phyloP scores from a whole-genome alignment of 2,797 vertebrate species.

The Pantherophis alleghaniensis region DNA sequence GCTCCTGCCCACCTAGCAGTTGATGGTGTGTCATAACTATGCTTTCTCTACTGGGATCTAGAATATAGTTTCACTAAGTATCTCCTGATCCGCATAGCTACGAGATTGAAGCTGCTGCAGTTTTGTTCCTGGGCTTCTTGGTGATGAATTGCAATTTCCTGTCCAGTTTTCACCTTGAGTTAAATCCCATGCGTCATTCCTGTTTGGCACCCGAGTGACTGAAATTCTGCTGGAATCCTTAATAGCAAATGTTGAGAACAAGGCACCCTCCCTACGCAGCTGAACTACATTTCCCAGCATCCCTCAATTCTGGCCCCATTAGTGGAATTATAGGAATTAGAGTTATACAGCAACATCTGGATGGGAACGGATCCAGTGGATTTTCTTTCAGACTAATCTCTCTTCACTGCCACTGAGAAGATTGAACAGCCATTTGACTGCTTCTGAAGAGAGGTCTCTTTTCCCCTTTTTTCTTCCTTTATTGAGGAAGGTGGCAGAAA shows the following conservation, averaged over 20 bases:
- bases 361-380: background rate
- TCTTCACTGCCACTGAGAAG: conserved; percentile 23
- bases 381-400: conserved; percentile 17
- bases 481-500: conserved; percentile 1
- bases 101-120: background rate
- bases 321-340: background rate
- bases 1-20: background rate
- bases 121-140: background rate
- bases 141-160: background rate
- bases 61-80: background rate
- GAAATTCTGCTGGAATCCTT: background rate
- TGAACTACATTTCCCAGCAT: background rate
- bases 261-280: background rate
- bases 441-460: background rate
- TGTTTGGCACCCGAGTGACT: conserved; percentile 19
- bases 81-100: background rate
- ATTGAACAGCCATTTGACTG: background rate
- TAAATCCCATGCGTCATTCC: conserved; percentile 5
- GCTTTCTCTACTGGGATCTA: background rate
- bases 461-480: background rate
- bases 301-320: background rate
- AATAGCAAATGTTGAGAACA: background rate
- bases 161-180: conserved; percentile 22
- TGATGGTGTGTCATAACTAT: background rate
- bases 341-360: background rate